phyloP scores from a whole-genome alignment of 1,140 invertebrate genomes.

The Penaeus indicus region DNA sequence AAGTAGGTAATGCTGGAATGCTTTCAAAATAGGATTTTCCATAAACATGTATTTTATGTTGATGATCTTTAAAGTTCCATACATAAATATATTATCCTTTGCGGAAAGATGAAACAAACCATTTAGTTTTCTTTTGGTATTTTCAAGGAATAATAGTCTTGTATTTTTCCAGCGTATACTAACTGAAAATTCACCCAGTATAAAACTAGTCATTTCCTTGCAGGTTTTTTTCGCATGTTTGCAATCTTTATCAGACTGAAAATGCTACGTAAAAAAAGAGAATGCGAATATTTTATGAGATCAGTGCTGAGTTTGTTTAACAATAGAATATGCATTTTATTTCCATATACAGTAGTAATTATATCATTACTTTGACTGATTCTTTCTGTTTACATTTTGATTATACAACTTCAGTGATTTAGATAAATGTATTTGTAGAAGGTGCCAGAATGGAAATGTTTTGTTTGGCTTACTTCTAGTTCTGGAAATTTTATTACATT shows the following conservation, averaged over 20 bases:
- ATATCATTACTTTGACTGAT: constrained; percentile 38
- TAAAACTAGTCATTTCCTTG: constrained; percentile 42
- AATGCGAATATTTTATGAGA: constrained; percentile 55
- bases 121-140: no score
- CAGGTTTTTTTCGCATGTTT: constrained; percentile 60
- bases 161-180: not conserved
- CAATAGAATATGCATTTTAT: constrained; percentile 51
- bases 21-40: no score
- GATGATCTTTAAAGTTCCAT: not conserved
- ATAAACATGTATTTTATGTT: no score
- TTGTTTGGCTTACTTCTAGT: constrained; percentile 55
- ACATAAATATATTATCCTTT: not conserved
- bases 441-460: constrained; percentile 41
- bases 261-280: constrained; percentile 41
- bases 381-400: constrained; percentile 39
- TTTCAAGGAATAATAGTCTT: no score
- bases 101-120: no score
- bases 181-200: constrained; percentile 6
- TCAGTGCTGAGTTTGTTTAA: constrained; percentile 37
- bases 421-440: constrained; percentile 42
- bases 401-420: constrained; percentile 40
- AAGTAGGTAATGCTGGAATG: no score
- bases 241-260: constrained; percentile 50
- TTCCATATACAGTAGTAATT: constrained; percentile 34
- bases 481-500: constrained; percentile 39